Conservation (phyloP, 2,797 vertebrate species). For the Sebastes paucispinis region DNA sequence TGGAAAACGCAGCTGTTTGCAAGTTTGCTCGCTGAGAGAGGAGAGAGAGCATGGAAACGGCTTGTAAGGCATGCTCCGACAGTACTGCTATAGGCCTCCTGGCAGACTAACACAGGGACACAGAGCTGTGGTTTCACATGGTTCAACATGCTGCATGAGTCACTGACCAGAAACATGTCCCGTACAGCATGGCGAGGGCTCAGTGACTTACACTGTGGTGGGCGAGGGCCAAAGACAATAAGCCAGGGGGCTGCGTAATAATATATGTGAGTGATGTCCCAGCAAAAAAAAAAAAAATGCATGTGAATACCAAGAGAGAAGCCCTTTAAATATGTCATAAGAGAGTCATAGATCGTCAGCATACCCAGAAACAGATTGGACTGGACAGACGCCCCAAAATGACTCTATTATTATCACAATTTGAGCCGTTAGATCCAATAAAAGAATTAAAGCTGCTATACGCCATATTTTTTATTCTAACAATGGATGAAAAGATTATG, state of each 20-base stretch:
- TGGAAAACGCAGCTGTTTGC: conserved; percentile 91
- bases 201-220: conserved; percentile 29
- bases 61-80: conserved; percentile 76
- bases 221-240: conserved; percentile 41
- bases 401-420: neutral
- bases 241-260: conserved; percentile 8
- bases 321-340: neutral
- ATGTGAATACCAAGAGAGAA: neutral
- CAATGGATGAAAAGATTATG: neutral
- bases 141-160: conserved; percentile 61
- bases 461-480: neutral
- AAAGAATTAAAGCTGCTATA: neutral
- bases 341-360: neutral
- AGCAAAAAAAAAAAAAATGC: conserved; percentile 4
- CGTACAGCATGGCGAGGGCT: conserved; percentile 38
- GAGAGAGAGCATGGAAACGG: conserved; percentile 70
- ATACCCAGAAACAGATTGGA: neutral
- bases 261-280: conserved; percentile 11
- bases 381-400: neutral
- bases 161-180: conserved; percentile 60
- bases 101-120: conserved; percentile 53
- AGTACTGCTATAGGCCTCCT: conserved; percentile 53
- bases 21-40: conserved; percentile 79
- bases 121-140: conserved; percentile 66
- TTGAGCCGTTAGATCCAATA: neutral